These are phyloP conservation scores for Paramormyrops hopkinsi DNA, from an alignment of 2,797 vertebrate species.

Conservation along the genomic window DNA sequence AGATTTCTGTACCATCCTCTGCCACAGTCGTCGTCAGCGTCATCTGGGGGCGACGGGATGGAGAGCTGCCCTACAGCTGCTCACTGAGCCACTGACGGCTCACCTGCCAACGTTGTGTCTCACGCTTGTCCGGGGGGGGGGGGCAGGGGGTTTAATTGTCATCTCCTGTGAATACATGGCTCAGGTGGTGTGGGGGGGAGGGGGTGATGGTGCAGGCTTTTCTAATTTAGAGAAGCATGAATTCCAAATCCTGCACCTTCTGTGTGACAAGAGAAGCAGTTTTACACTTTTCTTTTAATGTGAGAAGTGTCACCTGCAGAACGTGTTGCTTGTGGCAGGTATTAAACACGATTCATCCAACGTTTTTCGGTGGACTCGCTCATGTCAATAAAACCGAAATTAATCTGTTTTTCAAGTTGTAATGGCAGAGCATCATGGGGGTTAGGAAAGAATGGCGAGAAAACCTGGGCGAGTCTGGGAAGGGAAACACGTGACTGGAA, in stretches of 20 bases:
- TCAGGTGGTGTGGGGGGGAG: background rate
- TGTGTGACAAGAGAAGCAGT: background rate
- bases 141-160: background rate
- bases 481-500: background rate
- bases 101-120: background rate
- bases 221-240: background rate
- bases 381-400: background rate
- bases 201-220: background rate
- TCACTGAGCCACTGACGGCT: background rate
- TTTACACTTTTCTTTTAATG: background rate
- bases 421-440: no score
- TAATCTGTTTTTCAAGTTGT: background rate
- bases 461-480: background rate
- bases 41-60: background rate
- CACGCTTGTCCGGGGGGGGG: background rate
- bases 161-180: background rate
- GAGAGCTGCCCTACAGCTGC: background rate
- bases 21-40: background rate
- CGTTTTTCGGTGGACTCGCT: background rate
- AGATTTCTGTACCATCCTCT: background rate
- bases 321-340: background rate
- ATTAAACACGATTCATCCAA: background rate
- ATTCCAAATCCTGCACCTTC: background rate
- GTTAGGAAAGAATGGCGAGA: background rate
- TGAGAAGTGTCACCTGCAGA: background rate